These are phyloP conservation scores for Agrypnus murinus DNA, from an alignment of 2,888 invertebrate genomes.

Conservation along the genomic window DNA sequence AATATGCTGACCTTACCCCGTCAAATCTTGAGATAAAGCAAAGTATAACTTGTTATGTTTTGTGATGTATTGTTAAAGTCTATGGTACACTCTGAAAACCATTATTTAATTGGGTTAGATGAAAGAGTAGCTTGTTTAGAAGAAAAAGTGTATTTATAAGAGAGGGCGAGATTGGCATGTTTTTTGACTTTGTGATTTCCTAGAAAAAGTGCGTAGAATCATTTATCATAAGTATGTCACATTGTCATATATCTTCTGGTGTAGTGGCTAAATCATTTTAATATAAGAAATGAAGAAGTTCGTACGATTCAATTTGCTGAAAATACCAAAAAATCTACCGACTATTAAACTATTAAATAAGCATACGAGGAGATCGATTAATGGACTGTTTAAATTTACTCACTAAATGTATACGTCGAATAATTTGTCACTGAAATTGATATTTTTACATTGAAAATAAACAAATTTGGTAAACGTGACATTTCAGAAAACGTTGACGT, in stretches of 20 bases:
- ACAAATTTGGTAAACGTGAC: too few species aligned
- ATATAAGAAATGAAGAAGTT: constrained; percentile 12
- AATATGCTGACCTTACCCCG: constrained; percentile 30
- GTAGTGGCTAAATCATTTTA: constrained; percentile 6
- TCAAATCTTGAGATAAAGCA: constrained; percentile 15
- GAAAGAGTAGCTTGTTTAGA: too few species aligned
- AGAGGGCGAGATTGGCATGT: not conserved
- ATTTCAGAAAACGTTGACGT: too few species aligned
- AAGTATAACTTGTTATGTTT: constrained; percentile 8
- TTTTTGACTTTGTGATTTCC: constrained; percentile 5
- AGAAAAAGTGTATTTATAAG: constrained; percentile 11
- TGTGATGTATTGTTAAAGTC: not conserved
- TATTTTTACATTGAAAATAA: too few species aligned
- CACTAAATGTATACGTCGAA: not conserved
- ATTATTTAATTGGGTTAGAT: not conserved
- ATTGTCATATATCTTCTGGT: constrained; percentile 18
- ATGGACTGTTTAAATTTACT: constrained; percentile 24
- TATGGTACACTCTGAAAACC: constrained; percentile 19
- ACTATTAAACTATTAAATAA: constrained; percentile 4
- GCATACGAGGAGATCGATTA: constrained; percentile 28
- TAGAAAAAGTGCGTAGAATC: constrained; percentile 12
- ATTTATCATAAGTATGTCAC: constrained; percentile 25
- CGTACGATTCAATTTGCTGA: not conserved
- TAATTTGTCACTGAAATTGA: too few species aligned
- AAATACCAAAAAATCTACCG: constrained; percentile 16